Evolutionary conservation across 2,888 invertebrate species (phyloP), one percentile per base, ranked within the genome.

Genomic region (Plebejus argus): DNA sequence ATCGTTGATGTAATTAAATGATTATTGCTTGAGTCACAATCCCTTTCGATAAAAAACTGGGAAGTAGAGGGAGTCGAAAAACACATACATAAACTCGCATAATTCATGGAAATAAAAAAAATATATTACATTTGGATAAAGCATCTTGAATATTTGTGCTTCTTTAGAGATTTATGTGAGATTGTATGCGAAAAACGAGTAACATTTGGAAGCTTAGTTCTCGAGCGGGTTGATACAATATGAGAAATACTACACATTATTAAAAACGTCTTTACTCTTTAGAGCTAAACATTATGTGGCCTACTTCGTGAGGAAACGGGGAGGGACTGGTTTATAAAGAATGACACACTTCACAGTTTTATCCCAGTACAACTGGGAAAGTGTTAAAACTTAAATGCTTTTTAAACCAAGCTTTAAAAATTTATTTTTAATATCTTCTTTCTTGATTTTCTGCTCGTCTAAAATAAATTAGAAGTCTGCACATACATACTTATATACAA

Each of bases 271-370:
- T 71, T 71, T 39, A 71, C 20, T n/a, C 39, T 71, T 71, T 39
- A 71, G 35, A 39, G 35, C 39, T 35, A 20, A 39, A 71, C 35
- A 23, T 20, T 23, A 6, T 20, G 45, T 72, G 72, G 23, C 72
- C 72, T 72, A 72, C 23, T 72, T 49, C 66, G 49, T 12, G 1
- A 72, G 45, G 49, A 49, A 66, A 72, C 72, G 6, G 72, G 23
- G 72, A 45, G 39, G 72, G 49, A 15, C 23, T 10, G 49, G 23
- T 49, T 23, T 45, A 23, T 72, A 45, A 45, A 49, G 66, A 72
- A 45, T 15, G 72, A 72, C 72, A 72, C 49, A 72, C 72, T 49
- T 72, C 71, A 71, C 10, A n/a, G n/a, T n/a, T n/a, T n/a, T n/a
- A 28, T 28, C 28, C n/a, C n/a, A n/a, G n/a, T n/a, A 45, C 72